Evolutionary conservation across 1,140 invertebrate species (phyloP).

Genomic region (Trichogramma pretiosum): DNA sequence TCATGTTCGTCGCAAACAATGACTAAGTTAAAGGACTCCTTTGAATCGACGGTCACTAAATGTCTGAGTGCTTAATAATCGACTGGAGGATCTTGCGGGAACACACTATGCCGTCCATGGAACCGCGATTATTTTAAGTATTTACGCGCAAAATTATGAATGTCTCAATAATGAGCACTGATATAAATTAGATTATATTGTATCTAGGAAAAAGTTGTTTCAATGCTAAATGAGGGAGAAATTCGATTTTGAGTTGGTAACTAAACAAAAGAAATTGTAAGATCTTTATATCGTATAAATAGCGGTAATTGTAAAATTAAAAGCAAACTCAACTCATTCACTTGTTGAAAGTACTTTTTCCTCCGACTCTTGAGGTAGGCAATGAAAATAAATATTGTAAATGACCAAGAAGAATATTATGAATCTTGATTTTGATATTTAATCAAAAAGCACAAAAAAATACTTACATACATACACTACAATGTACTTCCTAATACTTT

Average conservation of each 20-base stretch:
- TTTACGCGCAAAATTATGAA: constrained; percentile 16
- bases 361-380: neutral
- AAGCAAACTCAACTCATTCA: constrained; percentile 4
- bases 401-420: constrained; percentile 5
- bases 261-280: no score
- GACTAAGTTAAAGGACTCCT: no score
- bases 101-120: constrained; percentile 39
- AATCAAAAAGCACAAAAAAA: no score
- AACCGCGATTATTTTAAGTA: constrained; percentile 30
- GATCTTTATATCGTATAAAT: neutral
- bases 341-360: constrained; percentile 10
- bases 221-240: no score
- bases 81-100: constrained; percentile 40
- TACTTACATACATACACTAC: no score
- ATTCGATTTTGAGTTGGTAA: no score
- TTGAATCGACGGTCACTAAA: constrained; percentile 17
- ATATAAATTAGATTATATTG: constrained; percentile 9
- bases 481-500: no score
- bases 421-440: no score
- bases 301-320: neutral
- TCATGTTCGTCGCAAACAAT: no score
- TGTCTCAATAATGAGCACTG: no score
- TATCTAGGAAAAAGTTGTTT: no score
- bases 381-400: constrained; percentile 11
- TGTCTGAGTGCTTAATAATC: constrained; percentile 20